phyloP scores from a whole-genome alignment of 2,888 invertebrate genomes.

The Drosophila picticornis region DNA sequence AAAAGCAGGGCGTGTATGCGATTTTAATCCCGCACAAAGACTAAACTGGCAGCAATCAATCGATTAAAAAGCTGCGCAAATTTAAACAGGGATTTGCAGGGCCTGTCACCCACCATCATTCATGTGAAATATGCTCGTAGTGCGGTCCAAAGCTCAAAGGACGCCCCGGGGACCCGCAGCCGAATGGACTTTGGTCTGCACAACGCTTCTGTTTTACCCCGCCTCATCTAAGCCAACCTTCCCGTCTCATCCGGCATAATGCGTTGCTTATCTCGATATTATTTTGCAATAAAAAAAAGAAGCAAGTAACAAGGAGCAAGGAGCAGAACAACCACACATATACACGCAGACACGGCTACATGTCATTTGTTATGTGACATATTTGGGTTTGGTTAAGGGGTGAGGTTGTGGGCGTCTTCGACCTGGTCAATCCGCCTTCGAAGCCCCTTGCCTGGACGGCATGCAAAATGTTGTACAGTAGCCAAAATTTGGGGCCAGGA shows the following conservation, averaged over 20 bases:
- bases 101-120: not conserved
- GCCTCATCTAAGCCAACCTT: not conserved
- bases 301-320: not conserved
- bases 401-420: not conserved
- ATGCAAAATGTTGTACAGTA: slow-evolving; percentile 68
- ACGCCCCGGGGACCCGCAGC: slow-evolving; percentile 71
- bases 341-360: slow-evolving; percentile 43
- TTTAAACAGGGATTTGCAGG: slow-evolving; percentile 46
- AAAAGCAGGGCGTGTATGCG: slow-evolving; percentile 3
- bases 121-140: not conserved
- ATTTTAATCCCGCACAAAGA: slow-evolving; percentile 70
- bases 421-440: slow-evolving; percentile 1
- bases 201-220: not conserved
- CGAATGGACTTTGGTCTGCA: slow-evolving; percentile 31
- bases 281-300: slow-evolving; percentile 70
- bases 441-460: slow-evolving; percentile 21
- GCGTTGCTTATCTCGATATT: slow-evolving; percentile 77
- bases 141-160: slow-evolving; percentile 42
- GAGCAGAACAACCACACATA: slow-evolving; percentile 32
- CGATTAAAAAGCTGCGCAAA: slow-evolving; percentile 71
- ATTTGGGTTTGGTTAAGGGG: slow-evolving; percentile 14
- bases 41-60: slow-evolving; percentile 68
- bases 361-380: slow-evolving; percentile 73
- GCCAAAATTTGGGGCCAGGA: slow-evolving; percentile 55
- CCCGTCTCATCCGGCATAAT: slow-evolving; percentile 45